Evolutionary conservation across 2,113 vertebrate species (phyloP), one percentile per base, ranked within the genome.

Genomic region (Synodontis membranacea): DNA sequence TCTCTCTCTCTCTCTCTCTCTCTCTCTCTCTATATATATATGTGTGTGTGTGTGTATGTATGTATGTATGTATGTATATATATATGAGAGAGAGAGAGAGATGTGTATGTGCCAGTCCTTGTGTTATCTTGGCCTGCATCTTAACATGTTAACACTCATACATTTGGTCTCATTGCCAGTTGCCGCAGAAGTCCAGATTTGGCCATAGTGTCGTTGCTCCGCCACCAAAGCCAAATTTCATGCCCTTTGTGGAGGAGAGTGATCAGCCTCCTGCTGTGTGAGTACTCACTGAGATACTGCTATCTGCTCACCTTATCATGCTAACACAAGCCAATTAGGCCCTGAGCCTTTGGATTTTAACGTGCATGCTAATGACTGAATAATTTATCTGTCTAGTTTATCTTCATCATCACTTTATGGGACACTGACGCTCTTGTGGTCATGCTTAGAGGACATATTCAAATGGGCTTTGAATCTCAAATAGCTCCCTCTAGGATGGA

Each of bases 211-310:
- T 90, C 17, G 92, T 92, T 83, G 86, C 90, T 9, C 93, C 94
- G 0, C 91, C 93, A 58, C 89, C 90, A 1, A 94, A 94, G 89
- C 96, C 97, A 46, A 94, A 78, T 72, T 99, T 99, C 91, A 96
- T 96, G 48, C 97, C 97, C 0, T 99, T 97, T 83, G 97, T 98
- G 83, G 98, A 99, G 19, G 97, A 98, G 90, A 93, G 93, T 9
- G 96, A 96, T 84, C 94, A 96, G 80, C 96, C 95, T 28, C 96
- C 96, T 80, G 92, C 93, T 48, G 96, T 97, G 98, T 99, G 92
- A 97, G 98, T 96, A n/a, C 28, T 52, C 31, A 46, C 9, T 44
- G 11, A 80, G 34, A 58, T 58, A n/a, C 34, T 12, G 28, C 7
- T 74, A 75, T 85, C 83, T 50, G 25, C 37, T 75, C 8, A 6